Percentiles rank a stretch among this genome's conserved stretches.
These are phyloP conservation scores for Porites evermanni DNA, from an alignment of 92 coral and sea anemone genomes.

Conservation along the genomic window DNA sequence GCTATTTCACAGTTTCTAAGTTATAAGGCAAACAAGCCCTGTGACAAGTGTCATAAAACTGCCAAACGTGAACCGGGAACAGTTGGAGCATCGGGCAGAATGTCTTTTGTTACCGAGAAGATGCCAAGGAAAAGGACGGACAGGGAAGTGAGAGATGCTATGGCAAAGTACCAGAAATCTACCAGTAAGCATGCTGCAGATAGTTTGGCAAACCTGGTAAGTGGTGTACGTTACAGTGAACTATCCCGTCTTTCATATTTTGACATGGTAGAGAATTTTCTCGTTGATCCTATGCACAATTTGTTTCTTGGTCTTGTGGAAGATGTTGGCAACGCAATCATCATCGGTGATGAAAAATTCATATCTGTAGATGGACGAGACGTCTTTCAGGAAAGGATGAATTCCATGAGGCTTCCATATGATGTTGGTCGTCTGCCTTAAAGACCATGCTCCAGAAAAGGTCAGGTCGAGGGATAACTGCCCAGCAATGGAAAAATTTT, in stretches of 20 bases:
- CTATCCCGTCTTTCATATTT: constrained; percentile 40
- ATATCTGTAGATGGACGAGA: constrained; percentile 24
- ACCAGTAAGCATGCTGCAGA: constrained; percentile 28
- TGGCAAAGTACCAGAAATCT: constrained; percentile 12
- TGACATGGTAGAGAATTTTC: constrained; percentile 37
- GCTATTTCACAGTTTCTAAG: constrained; percentile 38
- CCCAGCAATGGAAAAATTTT: constrained; percentile 50
- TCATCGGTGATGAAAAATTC: constrained; percentile 5
- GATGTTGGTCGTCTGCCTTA: constrained; percentile 63
- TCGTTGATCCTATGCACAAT: constrained; percentile 52
- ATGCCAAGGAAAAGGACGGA: constrained; percentile 18
- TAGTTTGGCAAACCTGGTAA: constrained; percentile 20
- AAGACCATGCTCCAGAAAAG: constrained; percentile 33
- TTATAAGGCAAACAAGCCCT: constrained; percentile 43
- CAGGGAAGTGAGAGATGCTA: constrained; percentile 26
- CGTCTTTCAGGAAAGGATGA: constrained; percentile 39
- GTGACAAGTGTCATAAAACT: constrained; percentile 54
- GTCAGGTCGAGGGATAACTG: constrained; percentile 44
- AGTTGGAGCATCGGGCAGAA: constrained; percentile 50
- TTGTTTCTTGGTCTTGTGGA: constrained; percentile 48
- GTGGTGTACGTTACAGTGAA: constrained; percentile 38
- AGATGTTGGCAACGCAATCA: constrained; percentile 22
- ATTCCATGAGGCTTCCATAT: constrained; percentile 42
- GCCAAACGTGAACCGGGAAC: constrained; percentile 62
- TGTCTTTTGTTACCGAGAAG: constrained; percentile 35